Percentiles rank a stretch among this genome's conserved stretches.
Evolutionary conservation across 2,888 invertebrate genomes (phyloP).

Genomic region (Ceriagrion tenellum): DNA sequence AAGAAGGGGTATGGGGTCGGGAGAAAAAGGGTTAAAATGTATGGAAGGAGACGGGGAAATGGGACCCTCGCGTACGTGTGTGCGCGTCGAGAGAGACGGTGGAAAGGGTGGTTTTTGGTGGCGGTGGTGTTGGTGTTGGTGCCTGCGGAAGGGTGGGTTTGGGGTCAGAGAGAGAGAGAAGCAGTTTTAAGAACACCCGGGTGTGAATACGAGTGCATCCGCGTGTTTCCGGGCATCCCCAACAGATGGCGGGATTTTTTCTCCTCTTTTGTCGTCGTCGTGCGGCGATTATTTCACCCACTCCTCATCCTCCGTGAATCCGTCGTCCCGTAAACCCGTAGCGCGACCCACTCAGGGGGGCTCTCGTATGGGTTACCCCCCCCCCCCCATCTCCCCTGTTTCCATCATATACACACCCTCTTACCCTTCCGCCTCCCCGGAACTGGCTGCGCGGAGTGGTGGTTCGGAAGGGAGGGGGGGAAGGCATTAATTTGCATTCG

Average conservation of each 20-base stretch:
- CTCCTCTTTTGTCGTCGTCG: conserved; percentile 56
- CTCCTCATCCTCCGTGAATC: neutral
- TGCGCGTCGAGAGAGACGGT: neutral
- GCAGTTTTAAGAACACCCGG: conserved; percentile 44
- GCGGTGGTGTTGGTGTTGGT: neutral
- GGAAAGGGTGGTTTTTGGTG: neutral
- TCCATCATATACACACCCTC: neutral
- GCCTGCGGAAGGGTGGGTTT: neutral
- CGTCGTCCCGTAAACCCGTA: neutral
- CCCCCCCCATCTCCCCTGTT: neutral
- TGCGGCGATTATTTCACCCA: conserved; percentile 28
- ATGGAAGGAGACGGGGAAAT: neutral
- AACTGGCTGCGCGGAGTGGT: neutral
- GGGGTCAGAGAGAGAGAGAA: conserved; percentile 27
- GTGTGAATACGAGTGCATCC: conserved; percentile 65
- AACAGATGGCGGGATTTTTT: conserved; percentile 66
- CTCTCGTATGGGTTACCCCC: neutral
- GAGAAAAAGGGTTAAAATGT: neutral
- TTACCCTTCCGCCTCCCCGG: neutral
- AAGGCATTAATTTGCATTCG: conserved; percentile 58
- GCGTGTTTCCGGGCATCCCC: conserved; percentile 64
- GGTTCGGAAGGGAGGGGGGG: neutral
- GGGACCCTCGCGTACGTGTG: neutral
- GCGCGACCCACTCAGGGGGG: neutral
- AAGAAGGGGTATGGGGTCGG: too few relatives aligned